A percentile compares a stretch with the other conserved stretches of the same genome.
Evolutionary conservation across 2,888 invertebrate genomes (phyloP).

Genomic region (Chymomyza fuscimana): DNA sequence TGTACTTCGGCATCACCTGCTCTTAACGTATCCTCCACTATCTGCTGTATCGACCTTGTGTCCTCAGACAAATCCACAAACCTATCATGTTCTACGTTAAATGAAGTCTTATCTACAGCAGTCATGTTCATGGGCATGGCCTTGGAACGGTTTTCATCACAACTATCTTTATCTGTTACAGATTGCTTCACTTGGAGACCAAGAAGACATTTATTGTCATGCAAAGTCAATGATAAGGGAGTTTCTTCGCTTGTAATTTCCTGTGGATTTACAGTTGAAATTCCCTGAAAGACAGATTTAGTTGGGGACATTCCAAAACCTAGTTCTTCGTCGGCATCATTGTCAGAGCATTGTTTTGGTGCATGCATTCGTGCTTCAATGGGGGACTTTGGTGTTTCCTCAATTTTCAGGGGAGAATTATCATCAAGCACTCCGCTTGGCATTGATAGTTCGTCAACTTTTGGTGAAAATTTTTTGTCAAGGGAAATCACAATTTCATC

Average conservation of each 20-base stretch:
- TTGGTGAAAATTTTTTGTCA: conserved; percentile 12
- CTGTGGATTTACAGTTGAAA: too few relatives aligned
- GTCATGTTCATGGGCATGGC: too few relatives aligned
- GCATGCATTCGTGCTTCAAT: not conserved
- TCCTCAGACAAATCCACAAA: conserved; percentile 25
- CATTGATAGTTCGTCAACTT: not conserved
- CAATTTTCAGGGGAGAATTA: not conserved
- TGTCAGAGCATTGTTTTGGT: not conserved
- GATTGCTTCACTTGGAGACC: too few relatives aligned
- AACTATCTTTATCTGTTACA: too few relatives aligned
- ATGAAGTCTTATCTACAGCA: too few relatives aligned
- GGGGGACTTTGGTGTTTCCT: not conserved
- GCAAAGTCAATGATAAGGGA: too few relatives aligned
- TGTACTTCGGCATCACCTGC: conserved; percentile 61
- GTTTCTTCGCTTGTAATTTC: too few relatives aligned
- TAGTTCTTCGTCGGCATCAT: conserved; percentile 27
- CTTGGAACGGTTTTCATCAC: too few relatives aligned
- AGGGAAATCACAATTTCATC: too few relatives aligned
- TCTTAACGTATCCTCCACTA: conserved; percentile 60
- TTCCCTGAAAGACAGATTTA: too few relatives aligned
- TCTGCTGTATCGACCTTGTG: conserved; percentile 56
- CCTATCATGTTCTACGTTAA: not conserved
- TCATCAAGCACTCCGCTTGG: not conserved
- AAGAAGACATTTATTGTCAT: too few relatives aligned
- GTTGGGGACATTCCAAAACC: too few relatives aligned